Percentiles rank a stretch among this genome's conserved stretches.
phyloP scores from a whole-genome alignment of 2,113 vertebrate genomes.

The Psittacus erithacus region DNA sequence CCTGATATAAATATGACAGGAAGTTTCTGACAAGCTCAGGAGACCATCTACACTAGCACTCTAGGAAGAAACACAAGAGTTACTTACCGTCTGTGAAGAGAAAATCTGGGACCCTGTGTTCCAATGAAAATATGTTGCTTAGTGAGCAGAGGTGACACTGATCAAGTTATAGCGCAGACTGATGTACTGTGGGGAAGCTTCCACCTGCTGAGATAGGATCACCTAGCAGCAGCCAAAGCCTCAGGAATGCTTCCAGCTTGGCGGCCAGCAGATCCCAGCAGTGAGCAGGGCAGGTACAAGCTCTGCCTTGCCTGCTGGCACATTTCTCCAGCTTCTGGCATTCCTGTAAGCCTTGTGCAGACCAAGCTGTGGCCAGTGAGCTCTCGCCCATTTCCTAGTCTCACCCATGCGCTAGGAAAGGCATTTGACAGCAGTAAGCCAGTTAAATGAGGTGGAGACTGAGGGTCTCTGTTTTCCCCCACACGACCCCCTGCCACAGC shows the following conservation, averaged over 20 bases:
- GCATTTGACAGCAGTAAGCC: not conserved
- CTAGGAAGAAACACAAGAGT: not conserved
- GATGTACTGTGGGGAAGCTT: not conserved
- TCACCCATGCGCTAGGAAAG: not conserved
- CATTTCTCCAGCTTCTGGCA: not conserved
- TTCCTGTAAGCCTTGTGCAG: not conserved
- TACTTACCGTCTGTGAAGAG: not conserved
- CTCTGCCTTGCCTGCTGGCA: not conserved
- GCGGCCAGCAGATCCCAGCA: accelerated
- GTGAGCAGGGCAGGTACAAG: not conserved
- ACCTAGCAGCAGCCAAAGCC: not conserved
- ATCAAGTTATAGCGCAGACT: not conserved
- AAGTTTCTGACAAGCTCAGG: not conserved
- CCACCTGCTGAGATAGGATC: not conserved
- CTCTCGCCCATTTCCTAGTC: not conserved
- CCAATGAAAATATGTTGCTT: not conserved
- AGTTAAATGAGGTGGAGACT: not conserved
- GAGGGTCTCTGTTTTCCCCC: not conserved
- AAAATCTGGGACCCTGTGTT: not conserved
- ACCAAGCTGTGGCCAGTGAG: not conserved
- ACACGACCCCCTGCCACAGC: accelerated
- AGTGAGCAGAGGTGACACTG: not conserved
- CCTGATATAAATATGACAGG: not conserved
- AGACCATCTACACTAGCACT: not conserved
- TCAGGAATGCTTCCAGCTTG: not conserved